These are phyloP conservation scores for Catocala fraxini DNA, from an alignment of 2,888 invertebrate genomes.

Conservation along the genomic window DNA sequence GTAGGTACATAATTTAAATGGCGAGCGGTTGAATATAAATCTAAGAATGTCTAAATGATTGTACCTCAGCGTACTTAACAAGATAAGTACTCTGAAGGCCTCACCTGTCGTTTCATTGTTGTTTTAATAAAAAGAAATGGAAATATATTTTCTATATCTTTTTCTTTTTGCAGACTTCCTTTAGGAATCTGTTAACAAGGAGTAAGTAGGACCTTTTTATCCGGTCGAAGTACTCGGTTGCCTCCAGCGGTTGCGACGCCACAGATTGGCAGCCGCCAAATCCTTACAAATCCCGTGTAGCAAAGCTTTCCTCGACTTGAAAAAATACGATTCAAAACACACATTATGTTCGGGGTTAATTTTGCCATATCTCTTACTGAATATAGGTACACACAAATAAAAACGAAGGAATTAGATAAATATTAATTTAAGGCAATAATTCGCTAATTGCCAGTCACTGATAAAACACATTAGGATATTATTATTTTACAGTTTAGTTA, in stretches of 20 bases:
- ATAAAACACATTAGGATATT: too few relatives aligned
- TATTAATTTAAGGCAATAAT: too few relatives aligned
- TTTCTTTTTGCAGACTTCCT: constrained; percentile 55
- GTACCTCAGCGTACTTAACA: constrained; percentile 32
- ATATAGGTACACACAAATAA: too few relatives aligned
- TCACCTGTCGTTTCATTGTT: constrained; percentile 54
- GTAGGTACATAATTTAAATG: constrained; percentile 33
- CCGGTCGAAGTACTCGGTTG: constrained; percentile 73
- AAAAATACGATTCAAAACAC: constrained; percentile 75
- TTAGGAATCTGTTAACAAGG: constrained; percentile 76
- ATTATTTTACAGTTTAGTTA: too few relatives aligned
- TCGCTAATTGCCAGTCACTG: too few relatives aligned
- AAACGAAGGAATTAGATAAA: too few relatives aligned
- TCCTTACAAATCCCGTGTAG: constrained; percentile 77
- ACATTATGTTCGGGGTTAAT: background rate
- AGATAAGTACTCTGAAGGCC: constrained; percentile 36
- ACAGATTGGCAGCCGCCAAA: constrained; percentile 80
- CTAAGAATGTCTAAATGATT: constrained; percentile 45
- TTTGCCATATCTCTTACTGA: constrained; percentile 1
- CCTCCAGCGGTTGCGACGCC: constrained; percentile 69
- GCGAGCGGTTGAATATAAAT: constrained; percentile 39
- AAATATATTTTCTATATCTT: constrained; percentile 51
- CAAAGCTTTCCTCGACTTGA: constrained; percentile 60
- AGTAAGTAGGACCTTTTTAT: constrained; percentile 74
- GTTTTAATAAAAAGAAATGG: constrained; percentile 53